A percentile compares a stretch with the other conserved stretches of the same genome.
Conservation (phyloP, 2,888 invertebrate genomes). For the Buathra laborator region DNA sequence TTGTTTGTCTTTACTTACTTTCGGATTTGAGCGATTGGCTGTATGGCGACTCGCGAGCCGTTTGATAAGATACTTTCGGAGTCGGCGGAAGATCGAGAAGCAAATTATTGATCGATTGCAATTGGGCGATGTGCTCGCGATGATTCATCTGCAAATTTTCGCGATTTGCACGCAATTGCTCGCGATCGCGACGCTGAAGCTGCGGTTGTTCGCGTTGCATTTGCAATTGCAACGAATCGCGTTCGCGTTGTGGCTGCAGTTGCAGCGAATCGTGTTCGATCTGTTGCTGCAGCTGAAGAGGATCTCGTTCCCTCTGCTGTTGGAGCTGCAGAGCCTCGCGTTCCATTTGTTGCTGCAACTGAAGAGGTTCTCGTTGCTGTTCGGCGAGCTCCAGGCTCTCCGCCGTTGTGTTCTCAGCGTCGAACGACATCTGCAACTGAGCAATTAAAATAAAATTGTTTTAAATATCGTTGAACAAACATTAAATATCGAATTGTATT, state of each 20-base stretch:
- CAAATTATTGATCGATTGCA: constrained; percentile 79
- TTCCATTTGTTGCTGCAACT: constrained; percentile 64
- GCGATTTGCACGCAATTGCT: constrained; percentile 52
- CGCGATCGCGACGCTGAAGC: constrained; percentile 47
- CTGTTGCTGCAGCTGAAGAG: constrained; percentile 59
- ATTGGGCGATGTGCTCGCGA: constrained; percentile 77
- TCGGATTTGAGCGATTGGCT: constrained; percentile 64
- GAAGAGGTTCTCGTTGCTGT: constrained; percentile 70
- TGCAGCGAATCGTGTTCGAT: constrained; percentile 35
- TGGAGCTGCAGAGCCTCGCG: constrained; percentile 69
- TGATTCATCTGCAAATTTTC: constrained; percentile 60
- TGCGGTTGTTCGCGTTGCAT: constrained; percentile 44
- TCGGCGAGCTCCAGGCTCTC: constrained; percentile 71
- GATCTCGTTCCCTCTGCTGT: constrained; percentile 60
- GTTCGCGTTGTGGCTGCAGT: constrained; percentile 56
- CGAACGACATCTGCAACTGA: constrained; percentile 75
- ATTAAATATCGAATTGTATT: neutral
- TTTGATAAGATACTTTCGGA: constrained; percentile 65
- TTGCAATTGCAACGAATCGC: constrained; percentile 40
- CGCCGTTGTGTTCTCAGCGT: constrained; percentile 73
- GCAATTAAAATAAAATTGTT: constrained; percentile 41
- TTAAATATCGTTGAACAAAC: neutral
- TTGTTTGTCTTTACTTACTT: constrained; percentile 43
- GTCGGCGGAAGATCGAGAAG: constrained; percentile 77
- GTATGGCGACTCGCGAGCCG: constrained; percentile 69